Evolutionary conservation across 1,140 invertebrate genomes (phyloP).

Genomic region (Coenobita brevimanus): DNA sequence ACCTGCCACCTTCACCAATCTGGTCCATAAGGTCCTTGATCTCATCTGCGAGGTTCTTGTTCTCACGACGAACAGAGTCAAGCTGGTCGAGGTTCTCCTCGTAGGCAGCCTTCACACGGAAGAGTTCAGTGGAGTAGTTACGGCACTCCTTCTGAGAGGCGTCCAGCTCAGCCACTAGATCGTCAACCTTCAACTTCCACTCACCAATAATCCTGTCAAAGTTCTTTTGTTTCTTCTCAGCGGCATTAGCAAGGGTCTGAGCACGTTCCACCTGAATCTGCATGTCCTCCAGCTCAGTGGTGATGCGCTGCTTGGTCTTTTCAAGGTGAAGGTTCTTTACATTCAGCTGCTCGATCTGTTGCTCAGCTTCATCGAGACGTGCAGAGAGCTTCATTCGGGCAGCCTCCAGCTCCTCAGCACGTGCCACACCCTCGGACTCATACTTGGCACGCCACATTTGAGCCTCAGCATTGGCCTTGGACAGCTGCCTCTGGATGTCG

Average conservation of each 20-base stretch:
- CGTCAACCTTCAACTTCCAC: slow-evolving; percentile 59
- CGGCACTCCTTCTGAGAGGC: slow-evolving; percentile 56
- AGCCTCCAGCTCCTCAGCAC: slow-evolving; percentile 76
- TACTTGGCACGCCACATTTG: slow-evolving; percentile 61
- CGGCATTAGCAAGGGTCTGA: slow-evolving; percentile 50
- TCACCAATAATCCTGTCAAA: slow-evolving; percentile 57
- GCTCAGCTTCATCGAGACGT: slow-evolving; percentile 60
- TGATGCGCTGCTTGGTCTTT: slow-evolving; percentile 77
- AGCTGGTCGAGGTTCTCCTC: slow-evolving; percentile 57
- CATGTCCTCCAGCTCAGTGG: slow-evolving; percentile 78
- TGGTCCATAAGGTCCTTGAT: slow-evolving; percentile 60
- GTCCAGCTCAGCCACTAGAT: slow-evolving; percentile 47
- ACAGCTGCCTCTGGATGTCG: slow-evolving; percentile 77
- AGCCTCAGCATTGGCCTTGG: slow-evolving; percentile 45
- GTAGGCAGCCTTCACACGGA: slow-evolving; percentile 55
- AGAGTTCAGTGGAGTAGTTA: slow-evolving; percentile 55
- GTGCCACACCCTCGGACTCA: slow-evolving; percentile 50
- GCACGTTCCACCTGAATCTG: slow-evolving; percentile 75
- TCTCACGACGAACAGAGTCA: slow-evolving; percentile 40
- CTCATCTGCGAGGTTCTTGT: slow-evolving; percentile 61
- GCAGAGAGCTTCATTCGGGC: slow-evolving; percentile 75
- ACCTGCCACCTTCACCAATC: slow-evolving; percentile 55
- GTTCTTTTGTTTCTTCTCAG: slow-evolving; percentile 58
- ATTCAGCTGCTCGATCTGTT: slow-evolving; percentile 56
- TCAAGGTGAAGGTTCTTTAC: slow-evolving; percentile 73